Percentiles rank a stretch among this genome's conserved stretches.
Conservation (phyloP, 2,113 vertebrate species). For the Antechinus flavipes region DNA sequence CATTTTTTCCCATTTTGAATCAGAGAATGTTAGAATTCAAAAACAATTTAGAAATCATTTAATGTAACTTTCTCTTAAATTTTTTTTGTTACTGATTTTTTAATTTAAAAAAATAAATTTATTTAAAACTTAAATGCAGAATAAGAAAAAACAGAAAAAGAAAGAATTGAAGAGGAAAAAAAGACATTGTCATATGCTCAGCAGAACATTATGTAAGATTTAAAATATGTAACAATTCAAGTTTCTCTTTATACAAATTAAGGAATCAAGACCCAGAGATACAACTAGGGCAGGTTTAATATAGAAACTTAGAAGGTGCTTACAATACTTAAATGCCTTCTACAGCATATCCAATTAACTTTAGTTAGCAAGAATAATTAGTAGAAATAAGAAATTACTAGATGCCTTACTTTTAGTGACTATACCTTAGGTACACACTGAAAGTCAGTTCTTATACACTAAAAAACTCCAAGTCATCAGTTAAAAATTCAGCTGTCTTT, state of each 20-base stretch:
- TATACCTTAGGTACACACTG: neutral
- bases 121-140: too few species aligned
- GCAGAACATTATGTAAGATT: too few species aligned
- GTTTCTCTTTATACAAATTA: neutral
- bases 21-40: neutral
- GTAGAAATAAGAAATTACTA: neutral
- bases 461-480: neutral
- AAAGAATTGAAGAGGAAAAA: too few species aligned
- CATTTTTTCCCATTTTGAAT: neutral
- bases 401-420: neutral
- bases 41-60: neutral
- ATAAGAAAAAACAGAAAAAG: too few species aligned
- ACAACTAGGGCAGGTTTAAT: neutral
- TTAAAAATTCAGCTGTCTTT: neutral
- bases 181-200: too few species aligned
- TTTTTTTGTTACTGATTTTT: too few species aligned
- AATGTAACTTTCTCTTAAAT: neutral
- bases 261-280: neutral
- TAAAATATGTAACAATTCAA: neutral
- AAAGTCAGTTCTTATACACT: conserved; percentile 2
- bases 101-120: too few species aligned
- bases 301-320: neutral
- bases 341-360: neutral
- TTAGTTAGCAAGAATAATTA: neutral
- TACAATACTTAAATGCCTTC: neutral